A percentile compares a stretch with the other conserved stretches of the same genome.
Conservation (phyloP, 2,888 invertebrate genomes). For the Petrolisthes manimaculis region DNA sequence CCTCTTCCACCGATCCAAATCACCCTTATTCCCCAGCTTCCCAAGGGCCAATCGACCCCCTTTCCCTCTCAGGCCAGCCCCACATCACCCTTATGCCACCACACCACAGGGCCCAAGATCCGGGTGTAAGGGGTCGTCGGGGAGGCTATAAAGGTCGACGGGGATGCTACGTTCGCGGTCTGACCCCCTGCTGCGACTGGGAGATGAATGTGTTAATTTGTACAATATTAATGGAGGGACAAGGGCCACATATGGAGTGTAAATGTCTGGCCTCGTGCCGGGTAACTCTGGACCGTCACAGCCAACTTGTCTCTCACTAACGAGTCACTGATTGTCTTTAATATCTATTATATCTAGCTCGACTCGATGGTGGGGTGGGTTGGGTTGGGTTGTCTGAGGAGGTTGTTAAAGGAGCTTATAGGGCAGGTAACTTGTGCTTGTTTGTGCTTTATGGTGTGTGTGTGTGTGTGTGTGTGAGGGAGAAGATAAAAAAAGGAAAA, state of each 20-base stretch:
- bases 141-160: background rate
- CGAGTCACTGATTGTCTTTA: background rate
- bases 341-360: background rate
- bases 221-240: slow-evolving; percentile 47
- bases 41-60: background rate
- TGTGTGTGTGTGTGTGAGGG: no score
- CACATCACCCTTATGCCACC: background rate
- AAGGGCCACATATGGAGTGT: slow-evolving; percentile 37
- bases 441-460: no score
- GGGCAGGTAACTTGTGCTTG: no score
- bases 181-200: slow-evolving; percentile 28
- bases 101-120: background rate
- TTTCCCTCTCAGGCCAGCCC: background rate
- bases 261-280: slow-evolving; percentile 36
- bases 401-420: no score
- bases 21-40: background rate
- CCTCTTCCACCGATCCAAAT: background rate
- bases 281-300: background rate
- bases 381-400: background rate
- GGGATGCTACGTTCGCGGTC: background rate
- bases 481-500: background rate
- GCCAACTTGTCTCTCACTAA: slow-evolving; percentile 12
- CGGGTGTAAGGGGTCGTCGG: background rate
- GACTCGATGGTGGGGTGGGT: background rate
- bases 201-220: slow-evolving; percentile 50